These are phyloP conservation scores for Lucilia cuprina DNA, from an alignment of 1,140 invertebrate species.

Conservation along the genomic window DNA sequence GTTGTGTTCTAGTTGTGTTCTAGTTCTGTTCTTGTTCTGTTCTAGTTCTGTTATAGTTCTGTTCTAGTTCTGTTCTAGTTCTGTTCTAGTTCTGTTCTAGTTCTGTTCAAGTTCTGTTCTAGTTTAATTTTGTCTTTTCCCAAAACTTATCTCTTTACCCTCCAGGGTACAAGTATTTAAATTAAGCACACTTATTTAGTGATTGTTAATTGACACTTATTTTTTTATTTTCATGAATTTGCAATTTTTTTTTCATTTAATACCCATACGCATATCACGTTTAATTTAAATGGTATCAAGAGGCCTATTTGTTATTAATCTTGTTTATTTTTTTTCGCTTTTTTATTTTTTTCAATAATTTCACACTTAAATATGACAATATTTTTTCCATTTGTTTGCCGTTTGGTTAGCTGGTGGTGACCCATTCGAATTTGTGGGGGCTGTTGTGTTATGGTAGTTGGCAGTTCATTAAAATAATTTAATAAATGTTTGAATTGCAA, in stretches of 20 bases:
- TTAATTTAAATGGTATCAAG: slow-evolving; percentile 32
- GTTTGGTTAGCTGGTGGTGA: background rate
- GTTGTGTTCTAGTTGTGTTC: too few species aligned
- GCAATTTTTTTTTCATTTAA: background rate
- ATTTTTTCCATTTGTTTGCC: background rate
- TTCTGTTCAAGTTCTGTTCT: too few species aligned
- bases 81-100: too few species aligned
- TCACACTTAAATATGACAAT: slow-evolving; percentile 30
- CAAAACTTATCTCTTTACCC: background rate
- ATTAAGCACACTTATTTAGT: slow-evolving; percentile 30
- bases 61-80: too few species aligned
- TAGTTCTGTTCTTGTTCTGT: too few species aligned
- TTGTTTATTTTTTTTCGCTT: background rate
- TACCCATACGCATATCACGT: background rate
- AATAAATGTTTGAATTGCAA: slow-evolving; percentile 29
- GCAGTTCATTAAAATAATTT: slow-evolving; percentile 33
- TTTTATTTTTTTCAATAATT: slow-evolving; percentile 4
- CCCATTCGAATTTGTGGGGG: slow-evolving; percentile 3
- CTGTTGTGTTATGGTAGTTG: background rate
- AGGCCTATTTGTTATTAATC: slow-evolving; percentile 28
- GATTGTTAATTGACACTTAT: slow-evolving; percentile 33
- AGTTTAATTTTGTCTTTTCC: too few species aligned
- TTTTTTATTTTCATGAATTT: background rate
- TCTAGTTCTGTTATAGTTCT: too few species aligned
- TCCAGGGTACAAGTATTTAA: background rate